Evolutionary conservation across 2,888 invertebrate species (phyloP).

Genomic region (Buathra laborator): DNA sequence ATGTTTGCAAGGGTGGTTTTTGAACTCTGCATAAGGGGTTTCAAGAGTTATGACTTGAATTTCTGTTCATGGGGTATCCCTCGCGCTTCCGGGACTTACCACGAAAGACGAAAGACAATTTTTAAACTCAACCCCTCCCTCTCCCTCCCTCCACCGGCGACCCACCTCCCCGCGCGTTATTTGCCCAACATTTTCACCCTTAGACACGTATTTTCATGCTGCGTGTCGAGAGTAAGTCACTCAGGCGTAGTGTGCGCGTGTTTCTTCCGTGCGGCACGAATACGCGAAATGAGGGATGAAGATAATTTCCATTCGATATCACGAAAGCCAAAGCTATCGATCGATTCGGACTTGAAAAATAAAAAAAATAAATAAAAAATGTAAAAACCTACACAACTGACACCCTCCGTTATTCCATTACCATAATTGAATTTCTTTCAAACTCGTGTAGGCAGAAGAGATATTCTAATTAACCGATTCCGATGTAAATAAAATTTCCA

Average conservation of each 20-base stretch:
- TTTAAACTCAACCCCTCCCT: slow-evolving; percentile 41
- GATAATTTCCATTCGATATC: slow-evolving; percentile 46
- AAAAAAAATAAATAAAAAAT: slow-evolving; percentile 11
- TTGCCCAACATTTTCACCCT: slow-evolving; percentile 20
- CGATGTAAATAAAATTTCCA: slow-evolving; percentile 56
- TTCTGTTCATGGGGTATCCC: slow-evolving; percentile 6
- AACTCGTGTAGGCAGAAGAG: slow-evolving; percentile 13
- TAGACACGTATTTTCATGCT: background rate
- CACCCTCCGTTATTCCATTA: slow-evolving; percentile 38
- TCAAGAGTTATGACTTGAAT: slow-evolving; percentile 47
- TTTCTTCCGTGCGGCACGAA: background rate
- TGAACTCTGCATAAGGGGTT: slow-evolving; percentile 6
- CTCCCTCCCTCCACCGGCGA: background rate
- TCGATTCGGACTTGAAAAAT: slow-evolving; percentile 20
- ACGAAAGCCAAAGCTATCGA: slow-evolving; percentile 23
- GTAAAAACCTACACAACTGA: slow-evolving; percentile 5
- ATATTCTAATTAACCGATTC: slow-evolving; percentile 54
- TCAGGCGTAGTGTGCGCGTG: background rate
- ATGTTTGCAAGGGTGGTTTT: slow-evolving; percentile 13
- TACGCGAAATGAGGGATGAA: slow-evolving; percentile 2
- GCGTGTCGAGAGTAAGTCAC: slow-evolving; percentile 19
- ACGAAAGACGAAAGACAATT: slow-evolving; percentile 31
- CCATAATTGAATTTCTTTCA: slow-evolving; percentile 55
- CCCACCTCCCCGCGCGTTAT: background rate
- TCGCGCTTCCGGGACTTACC: background rate